phyloP scores from a whole-genome alignment of 2,797 vertebrate species.

The Poecilia wingei region DNA sequence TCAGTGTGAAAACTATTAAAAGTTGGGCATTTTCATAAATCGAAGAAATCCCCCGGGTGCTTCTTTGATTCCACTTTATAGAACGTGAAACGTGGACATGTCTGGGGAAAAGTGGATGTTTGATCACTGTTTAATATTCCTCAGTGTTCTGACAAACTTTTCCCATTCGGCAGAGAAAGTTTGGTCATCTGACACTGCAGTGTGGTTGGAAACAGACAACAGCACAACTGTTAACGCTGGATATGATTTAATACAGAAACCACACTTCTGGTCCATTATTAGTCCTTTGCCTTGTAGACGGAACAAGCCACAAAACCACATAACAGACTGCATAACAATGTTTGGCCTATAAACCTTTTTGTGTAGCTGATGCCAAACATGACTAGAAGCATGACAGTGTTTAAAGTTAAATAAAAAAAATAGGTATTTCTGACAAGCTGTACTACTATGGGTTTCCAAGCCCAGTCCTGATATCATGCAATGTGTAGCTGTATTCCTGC shows the following conservation, averaged over 20 bases:
- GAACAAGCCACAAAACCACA: slow-evolving; percentile 8
- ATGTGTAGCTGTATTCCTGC: background rate
- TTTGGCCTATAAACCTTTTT: background rate
- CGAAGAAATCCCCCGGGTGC: no score
- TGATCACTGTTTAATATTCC: no score
- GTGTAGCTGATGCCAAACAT: background rate
- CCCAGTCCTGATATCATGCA: background rate
- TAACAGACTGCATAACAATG: background rate
- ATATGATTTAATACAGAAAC: slow-evolving; percentile 1
- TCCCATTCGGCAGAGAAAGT: background rate
- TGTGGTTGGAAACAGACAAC: slow-evolving; percentile 8
- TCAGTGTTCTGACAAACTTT: background rate
- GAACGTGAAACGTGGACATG: no score
- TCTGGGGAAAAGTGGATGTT: no score
- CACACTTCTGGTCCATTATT: background rate
- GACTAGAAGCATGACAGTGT: background rate
- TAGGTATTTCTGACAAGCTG: background rate
- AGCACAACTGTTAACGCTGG: background rate
- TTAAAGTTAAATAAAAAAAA: background rate
- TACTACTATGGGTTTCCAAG: background rate
- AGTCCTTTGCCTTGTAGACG: no score
- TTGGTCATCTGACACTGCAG: background rate
- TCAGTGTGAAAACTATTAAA: no score
- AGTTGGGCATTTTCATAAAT: no score
- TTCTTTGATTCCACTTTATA: no score